Evolutionary conservation across 2,113 vertebrate genomes (phyloP).

Genomic region (Arvicanthis niloticus): DNA sequence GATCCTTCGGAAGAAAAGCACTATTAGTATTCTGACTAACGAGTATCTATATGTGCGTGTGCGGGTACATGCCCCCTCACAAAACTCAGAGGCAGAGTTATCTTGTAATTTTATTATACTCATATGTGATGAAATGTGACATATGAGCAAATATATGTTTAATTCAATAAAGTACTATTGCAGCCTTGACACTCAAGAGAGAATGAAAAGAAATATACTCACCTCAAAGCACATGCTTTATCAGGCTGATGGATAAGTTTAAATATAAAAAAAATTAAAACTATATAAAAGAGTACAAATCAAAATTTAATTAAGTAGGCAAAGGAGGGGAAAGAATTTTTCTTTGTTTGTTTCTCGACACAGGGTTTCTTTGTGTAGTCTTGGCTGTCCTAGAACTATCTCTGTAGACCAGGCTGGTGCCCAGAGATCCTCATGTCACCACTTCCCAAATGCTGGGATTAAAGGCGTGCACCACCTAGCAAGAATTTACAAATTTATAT

Average conservation of each 20-base stretch:
- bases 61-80: background rate
- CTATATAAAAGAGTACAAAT: background rate
- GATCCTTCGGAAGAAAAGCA: too few species aligned
- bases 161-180: background rate
- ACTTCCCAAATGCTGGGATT: background rate
- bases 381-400: background rate
- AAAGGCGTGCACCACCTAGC: too few species aligned
- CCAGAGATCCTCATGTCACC: background rate
- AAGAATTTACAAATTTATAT: background rate
- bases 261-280: background rate
- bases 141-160: background rate
- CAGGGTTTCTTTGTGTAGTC: background rate
- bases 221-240: background rate
- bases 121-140: background rate
- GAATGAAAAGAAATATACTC: background rate
- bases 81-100: background rate
- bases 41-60: rapidly evolving
- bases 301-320: constrained; percentile 11
- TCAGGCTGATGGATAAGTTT: background rate
- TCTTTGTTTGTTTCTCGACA: background rate
- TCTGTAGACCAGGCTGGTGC: background rate
- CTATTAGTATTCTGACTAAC: background rate
- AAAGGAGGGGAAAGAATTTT: background rate
- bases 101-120: background rate
- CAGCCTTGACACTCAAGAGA: background rate